Conservation (phyloP, 2,888 invertebrate genomes). For the Cephus pulcher region DNA sequence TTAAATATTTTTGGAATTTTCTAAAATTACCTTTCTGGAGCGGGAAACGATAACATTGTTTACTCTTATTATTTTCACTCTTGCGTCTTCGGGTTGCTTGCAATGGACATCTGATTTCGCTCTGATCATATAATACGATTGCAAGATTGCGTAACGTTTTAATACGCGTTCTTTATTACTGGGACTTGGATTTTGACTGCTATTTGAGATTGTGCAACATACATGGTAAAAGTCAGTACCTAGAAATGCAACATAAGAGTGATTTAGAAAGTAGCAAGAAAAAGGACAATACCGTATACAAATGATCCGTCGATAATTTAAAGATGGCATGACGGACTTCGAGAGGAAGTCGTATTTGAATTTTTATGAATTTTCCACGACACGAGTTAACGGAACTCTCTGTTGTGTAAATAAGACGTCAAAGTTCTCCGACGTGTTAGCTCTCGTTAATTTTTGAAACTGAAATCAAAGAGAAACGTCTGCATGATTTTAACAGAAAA, state of each 20-base stretch:
- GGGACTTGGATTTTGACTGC: neutral
- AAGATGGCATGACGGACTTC: neutral
- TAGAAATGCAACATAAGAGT: neutral
- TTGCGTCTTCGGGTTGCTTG: neutral
- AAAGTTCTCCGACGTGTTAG: neutral
- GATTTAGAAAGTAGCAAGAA: neutral
- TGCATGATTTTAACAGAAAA: neutral
- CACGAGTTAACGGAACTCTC: neutral
- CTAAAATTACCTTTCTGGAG: too few relatives aligned
- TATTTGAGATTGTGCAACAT: neutral
- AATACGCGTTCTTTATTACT: neutral
- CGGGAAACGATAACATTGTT: neutral
- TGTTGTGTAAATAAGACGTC: neutral
- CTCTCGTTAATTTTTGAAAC: neutral
- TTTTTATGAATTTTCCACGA: neutral
- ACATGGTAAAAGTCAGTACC: neutral
- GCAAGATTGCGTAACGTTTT: neutral
- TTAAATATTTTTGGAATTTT: neutral
- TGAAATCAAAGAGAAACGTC: neutral
- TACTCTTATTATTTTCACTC: neutral
- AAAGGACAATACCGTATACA: neutral
- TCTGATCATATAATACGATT: neutral
- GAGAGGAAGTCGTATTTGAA: neutral
- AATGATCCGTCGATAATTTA: neutral
- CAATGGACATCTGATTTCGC: neutral